Base-by-base conservation (phyloP, 1,140 invertebrate genomes). In the Anagrus nilaparvatae region DNA sequence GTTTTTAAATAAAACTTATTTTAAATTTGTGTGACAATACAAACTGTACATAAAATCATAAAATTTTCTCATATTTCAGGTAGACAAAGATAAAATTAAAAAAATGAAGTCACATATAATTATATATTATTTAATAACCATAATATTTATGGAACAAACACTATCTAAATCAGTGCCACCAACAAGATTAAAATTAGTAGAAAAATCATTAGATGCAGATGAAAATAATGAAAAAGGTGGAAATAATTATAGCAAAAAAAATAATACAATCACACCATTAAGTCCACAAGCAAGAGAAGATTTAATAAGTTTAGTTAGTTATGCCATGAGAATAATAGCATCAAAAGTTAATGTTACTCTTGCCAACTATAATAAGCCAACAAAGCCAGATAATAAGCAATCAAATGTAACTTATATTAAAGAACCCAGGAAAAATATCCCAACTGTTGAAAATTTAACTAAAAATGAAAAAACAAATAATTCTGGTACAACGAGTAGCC, bases 271-370 rank as follows among this genome's bases (percentile, higher is more conserved):
- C n/a, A n/a, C n/a, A n/a, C n/a, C n/a, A n/a, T n/a, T n/a, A n/a
- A 12, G 24, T 6, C 24, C 6, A 25, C 6, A 12, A 12, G 6
- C 46, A 10, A 58, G 56, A 24, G 58, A 65, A 5, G 64, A 69
- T 14, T 24, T 69, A 0, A 34, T 66, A 1, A 40, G 53, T 5
- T 66, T 61, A 63, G 56, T 61, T 0, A 63, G 52, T 8, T 67
- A 65, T 17, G 63, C 63, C 0, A 59, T 65, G 47, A 40, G 55
- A 12, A 28, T 64, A 13, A 63, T 69, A 61, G 56, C 66, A 0
- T 61, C 65, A 0, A 58, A 44, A 9, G 52, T 67, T 7, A 67
- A 69, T 18, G 55, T 65, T 5, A 63, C 60, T 1, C 25, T 66
- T 5, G 43, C 46, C 0, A 20, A 31, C 0, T n/a, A n/a, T n/a